Base-by-base conservation (phyloP, 2,888 invertebrate genomes). In the Sialis lutaria region DNA sequence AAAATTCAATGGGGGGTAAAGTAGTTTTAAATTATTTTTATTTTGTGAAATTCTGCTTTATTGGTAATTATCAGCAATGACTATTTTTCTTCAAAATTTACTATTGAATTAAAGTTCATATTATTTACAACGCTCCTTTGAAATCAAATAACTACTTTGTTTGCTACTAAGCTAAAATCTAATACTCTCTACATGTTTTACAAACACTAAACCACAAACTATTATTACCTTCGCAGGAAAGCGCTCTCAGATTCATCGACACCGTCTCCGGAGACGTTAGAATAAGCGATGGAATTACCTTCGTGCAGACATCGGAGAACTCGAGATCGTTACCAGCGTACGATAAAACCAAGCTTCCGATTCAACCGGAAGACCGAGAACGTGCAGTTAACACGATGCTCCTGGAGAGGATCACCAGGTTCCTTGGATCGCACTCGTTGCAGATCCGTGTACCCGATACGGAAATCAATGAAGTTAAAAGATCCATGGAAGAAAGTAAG, bases 401-500 rank as follows among this genome's bases (percentile, higher is more conserved):
- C 47, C 65, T 83, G 52, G 85, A 88, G 58, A 77, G 81, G 52
- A 73, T 86, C 7, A 77, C 82, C 52, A 75, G 78, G 55, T 79
- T 87, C 62, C 74, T 87, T 53, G 79, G 82, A 57, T 79, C 80
- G 45, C 86, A 87, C 58, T 81, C 84, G 12, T 68, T 88, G 40
- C 86, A 88, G 60, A 77, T 88, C 57, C 85, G 85, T 64, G 73
- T 88, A 56, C 86, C 87, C 55, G 77, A 77, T 51, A 74, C 75
- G 45, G 75, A 81, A 40, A 76, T 82, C 54, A 73, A 79, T 54
- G 81, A 82, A 56, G 72, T 86, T 61, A 77, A 82, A 59, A 75
- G 82, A 54, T 82, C 85, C n/a, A 68, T 58, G 9, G 86, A 84
- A 59, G 86, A 87, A 80, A 85, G 86, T 85, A 72, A 74, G 62